These are phyloP conservation scores for Dermolepida albohirtum DNA, from an alignment of 2,888 invertebrate species.

Conservation along the genomic window DNA sequence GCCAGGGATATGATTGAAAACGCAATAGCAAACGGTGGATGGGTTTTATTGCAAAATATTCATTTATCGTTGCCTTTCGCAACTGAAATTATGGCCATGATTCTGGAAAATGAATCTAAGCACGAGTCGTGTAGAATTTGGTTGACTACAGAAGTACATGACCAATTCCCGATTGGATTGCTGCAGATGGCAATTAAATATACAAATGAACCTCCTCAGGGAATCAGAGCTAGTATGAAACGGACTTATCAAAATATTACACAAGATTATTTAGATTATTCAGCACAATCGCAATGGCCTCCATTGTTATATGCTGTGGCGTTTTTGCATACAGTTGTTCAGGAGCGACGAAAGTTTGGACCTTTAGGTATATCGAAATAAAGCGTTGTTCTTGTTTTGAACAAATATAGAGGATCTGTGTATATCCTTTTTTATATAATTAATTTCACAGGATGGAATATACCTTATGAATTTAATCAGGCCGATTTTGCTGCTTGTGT, in stretches of 20 bases:
- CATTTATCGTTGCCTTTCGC: conserved; percentile 96
- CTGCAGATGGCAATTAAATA: conserved; percentile 95
- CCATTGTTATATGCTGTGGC: conserved; percentile 93
- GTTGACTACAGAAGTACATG: conserved; percentile 95
- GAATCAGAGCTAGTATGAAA: conserved; percentile 92
- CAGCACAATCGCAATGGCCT: conserved; percentile 92
- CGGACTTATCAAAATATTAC: conserved; percentile 91
- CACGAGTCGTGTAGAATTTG: conserved; percentile 89
- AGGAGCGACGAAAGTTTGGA: conserved; percentile 95
- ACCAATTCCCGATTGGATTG: conserved; percentile 90
- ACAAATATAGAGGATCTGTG: too few relatives aligned
- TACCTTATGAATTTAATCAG: conserved; percentile 97
- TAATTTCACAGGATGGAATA: conserved; percentile 84
- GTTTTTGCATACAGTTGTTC: conserved; percentile 94
- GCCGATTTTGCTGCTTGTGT: conserved; percentile 96
- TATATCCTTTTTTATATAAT: too few relatives aligned
- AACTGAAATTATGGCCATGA: conserved; percentile 89
- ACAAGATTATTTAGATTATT: conserved; percentile 93
- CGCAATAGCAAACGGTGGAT: conserved; percentile 76
- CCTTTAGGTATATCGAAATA: conserved; percentile 70
- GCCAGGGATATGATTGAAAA: conserved; percentile 64
- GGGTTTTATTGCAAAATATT: conserved; percentile 96
- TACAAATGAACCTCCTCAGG: conserved; percentile 97
- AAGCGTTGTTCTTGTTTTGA: not conserved
- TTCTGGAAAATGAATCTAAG: conserved; percentile 86